Evolutionary conservation across 2,113 vertebrate species (phyloP).

Genomic region (Gambusia affinis): DNA sequence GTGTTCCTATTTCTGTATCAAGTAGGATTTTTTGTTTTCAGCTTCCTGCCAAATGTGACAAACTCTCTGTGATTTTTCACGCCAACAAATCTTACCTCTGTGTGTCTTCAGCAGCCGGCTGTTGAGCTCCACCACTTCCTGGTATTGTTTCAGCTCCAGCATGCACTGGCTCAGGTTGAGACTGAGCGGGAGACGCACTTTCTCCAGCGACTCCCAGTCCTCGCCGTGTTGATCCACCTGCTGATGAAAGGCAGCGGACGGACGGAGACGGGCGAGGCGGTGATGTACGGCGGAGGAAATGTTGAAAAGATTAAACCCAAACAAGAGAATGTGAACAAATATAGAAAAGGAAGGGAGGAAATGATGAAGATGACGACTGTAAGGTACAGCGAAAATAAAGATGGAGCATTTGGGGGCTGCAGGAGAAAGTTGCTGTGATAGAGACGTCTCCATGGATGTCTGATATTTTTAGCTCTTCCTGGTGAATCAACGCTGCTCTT

Average conservation of each 20-base stretch:
- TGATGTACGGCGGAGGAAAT: constrained; percentile 11
- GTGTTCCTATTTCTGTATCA: constrained; percentile 15
- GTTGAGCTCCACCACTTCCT: constrained; percentile 88
- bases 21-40: background rate
- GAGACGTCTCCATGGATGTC: constrained; percentile 52
- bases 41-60: constrained; percentile 1
- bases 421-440: constrained; percentile 45
- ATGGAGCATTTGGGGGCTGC: constrained; percentile 10
- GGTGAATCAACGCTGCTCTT: constrained; percentile 45
- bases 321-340: background rate
- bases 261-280: background rate
- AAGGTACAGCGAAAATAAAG: constrained; percentile 14
- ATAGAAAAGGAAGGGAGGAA: background rate
- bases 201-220: constrained; percentile 90
- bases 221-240: constrained; percentile 85
- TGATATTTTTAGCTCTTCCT: constrained; percentile 64
- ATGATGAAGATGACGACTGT: background rate
- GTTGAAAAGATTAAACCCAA: constrained; percentile 35
- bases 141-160: constrained; percentile 86
- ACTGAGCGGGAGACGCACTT: constrained; percentile 85
- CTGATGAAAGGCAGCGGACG: constrained; percentile 38
- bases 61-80: background rate
- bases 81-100: constrained; percentile 75
- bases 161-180: constrained; percentile 95
- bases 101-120: constrained; percentile 86